Conservation (phyloP, 2,797 vertebrate species). For the Diglossa cyanea region DNA sequence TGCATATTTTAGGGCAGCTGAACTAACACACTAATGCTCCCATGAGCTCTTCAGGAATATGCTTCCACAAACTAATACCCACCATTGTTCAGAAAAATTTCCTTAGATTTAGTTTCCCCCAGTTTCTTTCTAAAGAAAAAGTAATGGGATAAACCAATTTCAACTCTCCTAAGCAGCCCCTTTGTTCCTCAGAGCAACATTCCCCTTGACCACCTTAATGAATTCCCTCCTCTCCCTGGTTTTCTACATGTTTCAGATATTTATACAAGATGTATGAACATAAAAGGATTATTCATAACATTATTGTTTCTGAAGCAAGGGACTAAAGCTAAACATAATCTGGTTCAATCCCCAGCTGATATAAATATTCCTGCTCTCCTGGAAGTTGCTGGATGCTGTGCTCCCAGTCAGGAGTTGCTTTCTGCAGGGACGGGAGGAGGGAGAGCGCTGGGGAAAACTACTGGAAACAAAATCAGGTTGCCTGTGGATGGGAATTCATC, state of each 20-base stretch:
- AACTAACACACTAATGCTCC: neutral
- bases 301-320: conserved; percentile 31
- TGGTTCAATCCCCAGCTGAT: neutral
- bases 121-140: neutral
- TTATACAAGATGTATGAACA: conserved; percentile 43
- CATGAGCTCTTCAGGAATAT: neutral
- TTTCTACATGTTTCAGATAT: neutral
- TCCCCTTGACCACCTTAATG: conserved; percentile 13
- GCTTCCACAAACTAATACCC: neutral
- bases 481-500: neutral
- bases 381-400: neutral
- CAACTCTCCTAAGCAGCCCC: neutral
- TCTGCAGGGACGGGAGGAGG: neutral
- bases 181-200: neutral
- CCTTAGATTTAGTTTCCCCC: neutral
- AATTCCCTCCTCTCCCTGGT: neutral
- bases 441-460: neutral
- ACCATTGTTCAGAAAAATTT: neutral
- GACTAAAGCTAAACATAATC: conserved; percentile 32
- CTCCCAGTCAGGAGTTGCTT: neutral
- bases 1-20: neutral
- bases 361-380: conserved; percentile 21
- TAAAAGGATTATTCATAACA: conserved; percentile 43
- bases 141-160: neutral
- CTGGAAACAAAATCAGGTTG: neutral